phyloP scores from a whole-genome alignment of 1,140 invertebrate genomes.

The Condylostylus longicornis region DNA sequence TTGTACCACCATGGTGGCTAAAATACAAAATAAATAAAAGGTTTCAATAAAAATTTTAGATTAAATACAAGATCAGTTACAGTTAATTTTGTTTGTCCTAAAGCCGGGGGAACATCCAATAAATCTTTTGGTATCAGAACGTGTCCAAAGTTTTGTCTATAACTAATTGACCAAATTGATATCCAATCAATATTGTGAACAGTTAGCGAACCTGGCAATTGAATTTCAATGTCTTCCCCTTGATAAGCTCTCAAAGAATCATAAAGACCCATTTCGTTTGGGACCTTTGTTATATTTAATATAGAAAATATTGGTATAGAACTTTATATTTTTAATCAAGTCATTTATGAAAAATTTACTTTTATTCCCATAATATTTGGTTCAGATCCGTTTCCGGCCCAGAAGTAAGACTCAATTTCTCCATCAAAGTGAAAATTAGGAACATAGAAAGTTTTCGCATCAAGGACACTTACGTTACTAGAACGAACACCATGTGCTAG shows the following conservation, averaged over 20 bases:
- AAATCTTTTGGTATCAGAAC: constrained; percentile 74
- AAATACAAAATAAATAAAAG: constrained; percentile 17
- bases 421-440: constrained; percentile 87
- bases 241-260: constrained; percentile 66
- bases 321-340: constrained; percentile 3
- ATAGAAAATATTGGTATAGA: constrained; percentile 11
- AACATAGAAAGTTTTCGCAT: constrained; percentile 79
- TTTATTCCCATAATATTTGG: constrained; percentile 70
- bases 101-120: constrained; percentile 75
- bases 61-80: constrained; percentile 39
- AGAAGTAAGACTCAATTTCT: constrained; percentile 80
- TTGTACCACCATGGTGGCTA: constrained; percentile 81
- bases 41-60: background rate
- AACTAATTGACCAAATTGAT: constrained; percentile 75
- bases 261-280: constrained; percentile 72
- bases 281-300: constrained; percentile 43
- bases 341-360: constrained; percentile 31
- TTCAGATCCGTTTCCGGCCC: constrained; percentile 73
- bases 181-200: constrained; percentile 87
- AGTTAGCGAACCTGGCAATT: constrained; percentile 67
- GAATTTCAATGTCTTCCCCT: constrained; percentile 80
- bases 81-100: constrained; percentile 77
- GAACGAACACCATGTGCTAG: constrained; percentile 74
- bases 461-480: constrained; percentile 77
- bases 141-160: constrained; percentile 79